These are phyloP conservation scores for Aelia acuminata DNA, from an alignment of 2,888 invertebrate genomes.

Conservation along the genomic window DNA sequence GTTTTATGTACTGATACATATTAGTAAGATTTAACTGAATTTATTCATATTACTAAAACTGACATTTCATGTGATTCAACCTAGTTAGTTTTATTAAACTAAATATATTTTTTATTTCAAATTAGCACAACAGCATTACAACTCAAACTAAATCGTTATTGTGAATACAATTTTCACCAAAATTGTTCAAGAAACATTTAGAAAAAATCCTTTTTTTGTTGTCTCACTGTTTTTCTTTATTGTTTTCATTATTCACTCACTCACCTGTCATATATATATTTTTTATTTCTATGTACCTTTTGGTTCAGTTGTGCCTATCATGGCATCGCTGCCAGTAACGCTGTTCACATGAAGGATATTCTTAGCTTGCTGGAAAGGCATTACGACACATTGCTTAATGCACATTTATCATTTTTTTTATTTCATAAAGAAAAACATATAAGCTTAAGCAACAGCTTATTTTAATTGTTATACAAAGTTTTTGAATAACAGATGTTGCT, in stretches of 20 bases:
- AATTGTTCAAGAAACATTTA: neutral
- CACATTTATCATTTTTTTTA: constrained; percentile 16
- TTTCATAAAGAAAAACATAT: neutral
- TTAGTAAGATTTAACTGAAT: no score
- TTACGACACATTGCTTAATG: constrained; percentile 50
- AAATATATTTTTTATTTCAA: neutral
- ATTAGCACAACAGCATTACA: constrained; percentile 33
- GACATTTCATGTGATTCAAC: neutral
- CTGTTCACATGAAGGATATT: constrained; percentile 16
- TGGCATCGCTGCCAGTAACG: constrained; percentile 22
- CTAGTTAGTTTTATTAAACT: neutral
- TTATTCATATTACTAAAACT: neutral
- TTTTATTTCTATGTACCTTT: constrained; percentile 40
- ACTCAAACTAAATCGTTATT: neutral
- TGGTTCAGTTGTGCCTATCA: neutral
- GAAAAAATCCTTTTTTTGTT: neutral
- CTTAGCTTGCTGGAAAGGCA: constrained; percentile 30
- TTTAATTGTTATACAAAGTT: constrained; percentile 24
- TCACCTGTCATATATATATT: neutral
- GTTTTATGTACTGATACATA: no score
- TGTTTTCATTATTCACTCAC: neutral
- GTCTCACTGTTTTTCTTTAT: neutral
- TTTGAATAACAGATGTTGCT: constrained; percentile 3
- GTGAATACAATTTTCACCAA: neutral
- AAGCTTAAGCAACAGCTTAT: constrained; percentile 58